These are phyloP conservation scores for Marasmarcha lunaedactyla DNA, from an alignment of 2,888 invertebrate species.

Conservation along the genomic window DNA sequence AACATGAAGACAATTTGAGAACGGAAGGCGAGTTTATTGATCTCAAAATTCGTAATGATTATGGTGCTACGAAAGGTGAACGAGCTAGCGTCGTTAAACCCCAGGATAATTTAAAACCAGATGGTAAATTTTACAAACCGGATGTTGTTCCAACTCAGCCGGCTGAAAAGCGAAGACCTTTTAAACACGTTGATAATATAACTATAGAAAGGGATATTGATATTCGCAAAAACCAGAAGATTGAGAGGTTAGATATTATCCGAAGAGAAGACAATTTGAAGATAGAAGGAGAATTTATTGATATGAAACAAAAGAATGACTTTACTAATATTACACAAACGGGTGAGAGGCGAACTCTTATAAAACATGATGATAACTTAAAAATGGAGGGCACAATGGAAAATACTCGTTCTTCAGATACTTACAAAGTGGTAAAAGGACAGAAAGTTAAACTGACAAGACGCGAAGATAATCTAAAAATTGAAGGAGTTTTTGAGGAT, in stretches of 20 bases:
- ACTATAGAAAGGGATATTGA: slow-evolving; percentile 58
- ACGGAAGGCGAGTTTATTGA: slow-evolving; percentile 69
- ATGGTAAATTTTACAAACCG: slow-evolving; percentile 66
- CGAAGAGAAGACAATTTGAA: slow-evolving; percentile 73
- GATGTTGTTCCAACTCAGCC: slow-evolving; percentile 59
- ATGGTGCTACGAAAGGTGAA: slow-evolving; percentile 70
- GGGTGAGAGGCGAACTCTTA: slow-evolving; percentile 62
- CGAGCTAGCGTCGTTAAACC: slow-evolving; percentile 70
- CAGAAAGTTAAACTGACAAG: slow-evolving; percentile 66
- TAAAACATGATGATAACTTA: slow-evolving; percentile 74
- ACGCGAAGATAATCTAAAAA: slow-evolving; percentile 70
- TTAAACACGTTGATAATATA: slow-evolving; percentile 72
- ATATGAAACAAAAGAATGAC: slow-evolving; percentile 68
- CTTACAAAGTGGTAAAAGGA: slow-evolving; percentile 64
- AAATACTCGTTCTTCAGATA: slow-evolving; percentile 62
- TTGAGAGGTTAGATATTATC: slow-evolving; percentile 73
- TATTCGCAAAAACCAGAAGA: slow-evolving; percentile 36
- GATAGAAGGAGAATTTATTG: slow-evolving; percentile 72
- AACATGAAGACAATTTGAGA: slow-evolving; percentile 71
- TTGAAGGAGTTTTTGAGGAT: slow-evolving; percentile 75
- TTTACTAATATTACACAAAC: slow-evolving; percentile 42
- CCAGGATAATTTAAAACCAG: slow-evolving; percentile 75
- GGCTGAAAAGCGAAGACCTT: slow-evolving; percentile 68
- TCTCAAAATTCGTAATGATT: slow-evolving; percentile 59
- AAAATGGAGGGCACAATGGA: slow-evolving; percentile 73